Conservation (phyloP, 2,113 vertebrate genomes). For the Periophthalmus modestus region DNA sequence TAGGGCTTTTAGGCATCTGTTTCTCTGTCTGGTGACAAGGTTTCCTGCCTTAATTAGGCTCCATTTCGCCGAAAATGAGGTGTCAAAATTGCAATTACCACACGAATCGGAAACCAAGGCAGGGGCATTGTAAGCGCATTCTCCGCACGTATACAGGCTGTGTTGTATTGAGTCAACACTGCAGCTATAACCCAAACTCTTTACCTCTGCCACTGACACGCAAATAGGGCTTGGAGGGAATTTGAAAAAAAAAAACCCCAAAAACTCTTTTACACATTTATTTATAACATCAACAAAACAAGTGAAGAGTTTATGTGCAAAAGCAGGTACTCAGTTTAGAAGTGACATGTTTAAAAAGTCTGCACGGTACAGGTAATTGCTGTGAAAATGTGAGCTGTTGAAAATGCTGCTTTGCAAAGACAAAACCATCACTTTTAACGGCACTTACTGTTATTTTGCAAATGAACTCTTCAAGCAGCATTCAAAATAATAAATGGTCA, state of each 20-base stretch:
- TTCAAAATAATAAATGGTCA: too few relatives aligned
- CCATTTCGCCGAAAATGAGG: conserved; percentile 3
- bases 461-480: too few relatives aligned
- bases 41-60: conserved; percentile 9
- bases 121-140: neutral
- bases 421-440: too few relatives aligned
- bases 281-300: conserved; percentile 2
- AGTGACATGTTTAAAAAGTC: neutral
- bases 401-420: neutral
- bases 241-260: neutral
- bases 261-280: neutral
- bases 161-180: conserved; percentile 3
- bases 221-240: neutral
- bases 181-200: neutral
- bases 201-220: neutral
- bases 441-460: too few relatives aligned
- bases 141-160: neutral
- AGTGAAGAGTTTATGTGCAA: neutral
- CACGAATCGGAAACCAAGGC: conserved; percentile 1
- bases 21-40: conserved; percentile 7
- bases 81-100: conserved; percentile 15
- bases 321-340: neutral
- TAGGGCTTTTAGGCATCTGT: conserved; percentile 13
- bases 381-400: neutral
- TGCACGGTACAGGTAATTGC: neutral